A percentile compares a stretch with the other conserved stretches of the same genome.
Conservation (phyloP, 2,888 invertebrate genomes). For the Epinotia bilunana region DNA sequence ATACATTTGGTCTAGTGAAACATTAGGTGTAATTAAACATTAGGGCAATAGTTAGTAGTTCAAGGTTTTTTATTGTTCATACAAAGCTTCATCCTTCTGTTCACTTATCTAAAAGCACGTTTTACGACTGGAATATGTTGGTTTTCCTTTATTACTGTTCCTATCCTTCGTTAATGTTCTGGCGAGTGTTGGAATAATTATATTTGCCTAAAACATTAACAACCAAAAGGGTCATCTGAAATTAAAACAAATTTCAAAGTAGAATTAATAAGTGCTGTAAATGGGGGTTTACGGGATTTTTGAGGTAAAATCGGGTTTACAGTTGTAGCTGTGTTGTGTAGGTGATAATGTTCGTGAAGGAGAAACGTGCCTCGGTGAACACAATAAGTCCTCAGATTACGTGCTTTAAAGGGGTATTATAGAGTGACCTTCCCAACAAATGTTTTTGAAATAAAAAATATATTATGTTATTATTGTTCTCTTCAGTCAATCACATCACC, state of each 20-base stretch:
- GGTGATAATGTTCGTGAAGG: neutral
- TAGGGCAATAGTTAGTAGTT: no score
- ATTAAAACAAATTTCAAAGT: neutral
- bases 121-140: conserved; percentile 14
- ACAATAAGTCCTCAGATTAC: no score
- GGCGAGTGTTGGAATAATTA: neutral
- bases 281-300: conserved; percentile 5
- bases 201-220: conserved; percentile 12
- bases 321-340: neutral
- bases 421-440: no score
- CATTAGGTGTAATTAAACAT: no score
- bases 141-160: neutral
- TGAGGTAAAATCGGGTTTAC: neutral
- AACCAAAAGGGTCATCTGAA: conserved; percentile 5
- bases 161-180: neutral
- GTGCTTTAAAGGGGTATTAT: no score
- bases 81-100: neutral
- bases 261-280: conserved; percentile 10
- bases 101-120: neutral
- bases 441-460: no score
- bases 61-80: no score
- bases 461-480: no score
- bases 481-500: no score
- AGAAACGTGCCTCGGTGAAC: neutral
- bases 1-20: no score